Conservation (phyloP, 53 echinoderm and acorn worm species). For the Crossaster papposus region DNA sequence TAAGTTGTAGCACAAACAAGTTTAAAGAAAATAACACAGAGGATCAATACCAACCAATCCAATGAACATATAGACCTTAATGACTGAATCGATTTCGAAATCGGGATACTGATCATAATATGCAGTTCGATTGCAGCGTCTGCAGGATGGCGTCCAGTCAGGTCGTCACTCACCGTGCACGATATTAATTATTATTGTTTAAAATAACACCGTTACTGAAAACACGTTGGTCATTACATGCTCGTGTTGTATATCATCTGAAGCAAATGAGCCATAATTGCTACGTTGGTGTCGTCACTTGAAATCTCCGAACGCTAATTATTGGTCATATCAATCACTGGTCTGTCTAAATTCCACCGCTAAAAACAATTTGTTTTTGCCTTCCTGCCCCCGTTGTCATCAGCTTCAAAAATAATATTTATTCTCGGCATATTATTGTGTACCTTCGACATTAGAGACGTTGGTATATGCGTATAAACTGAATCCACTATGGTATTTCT, state of each 20-base stretch:
- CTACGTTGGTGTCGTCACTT: background rate
- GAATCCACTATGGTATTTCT: background rate
- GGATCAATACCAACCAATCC: no score
- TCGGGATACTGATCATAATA: background rate
- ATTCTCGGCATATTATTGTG: constrained; percentile 10
- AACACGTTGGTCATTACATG: constrained; percentile 8
- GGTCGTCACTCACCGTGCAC: background rate
- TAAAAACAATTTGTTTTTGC: constrained; percentile 15
- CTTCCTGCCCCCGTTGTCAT: background rate
- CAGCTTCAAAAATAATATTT: constrained; percentile 18
- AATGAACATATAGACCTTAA: no score
- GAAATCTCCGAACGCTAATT: background rate
- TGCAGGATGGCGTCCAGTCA: background rate
- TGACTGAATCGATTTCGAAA: no score
- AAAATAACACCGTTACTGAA: constrained; percentile 30
- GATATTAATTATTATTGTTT: constrained; percentile 36
- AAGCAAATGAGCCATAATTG: constrained; percentile 24
- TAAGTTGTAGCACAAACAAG: no score
- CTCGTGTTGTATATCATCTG: constrained; percentile 3
- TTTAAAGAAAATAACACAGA: no score
- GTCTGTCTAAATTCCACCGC: constrained; percentile 4
- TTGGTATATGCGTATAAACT: background rate
- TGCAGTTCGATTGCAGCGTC: background rate
- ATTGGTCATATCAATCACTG: constrained; percentile 36
- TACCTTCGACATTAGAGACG: background rate